phyloP scores from a whole-genome alignment of 2,113 vertebrate genomes.

The Peromyscus polionotus region DNA sequence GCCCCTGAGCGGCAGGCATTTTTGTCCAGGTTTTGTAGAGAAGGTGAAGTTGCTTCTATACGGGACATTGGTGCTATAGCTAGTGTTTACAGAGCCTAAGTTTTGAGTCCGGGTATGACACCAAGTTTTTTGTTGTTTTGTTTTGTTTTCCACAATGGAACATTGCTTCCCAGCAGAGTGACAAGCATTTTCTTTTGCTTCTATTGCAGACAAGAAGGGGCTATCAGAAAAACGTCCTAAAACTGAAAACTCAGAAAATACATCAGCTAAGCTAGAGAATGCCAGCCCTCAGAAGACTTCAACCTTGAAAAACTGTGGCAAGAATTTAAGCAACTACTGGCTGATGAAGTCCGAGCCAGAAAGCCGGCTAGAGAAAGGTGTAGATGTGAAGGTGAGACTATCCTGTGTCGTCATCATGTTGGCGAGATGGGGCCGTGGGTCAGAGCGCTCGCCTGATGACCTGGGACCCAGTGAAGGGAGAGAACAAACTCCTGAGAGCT shows the following conservation, averaged over 20 bases:
- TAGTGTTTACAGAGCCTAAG: background rate
- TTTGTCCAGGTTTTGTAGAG: slow-evolving; percentile 13
- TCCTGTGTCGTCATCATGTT: background rate
- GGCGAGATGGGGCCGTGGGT: background rate
- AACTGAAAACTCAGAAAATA: slow-evolving; percentile 40
- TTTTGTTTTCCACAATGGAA: background rate
- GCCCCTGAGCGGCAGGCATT: background rate
- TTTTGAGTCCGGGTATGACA: slow-evolving; percentile 24
- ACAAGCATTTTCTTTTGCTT: background rate
- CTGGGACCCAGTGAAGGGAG: background rate
- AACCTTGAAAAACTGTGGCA: slow-evolving; percentile 49
- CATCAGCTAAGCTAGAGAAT: slow-evolving; percentile 13
- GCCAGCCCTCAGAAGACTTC: slow-evolving; percentile 15
- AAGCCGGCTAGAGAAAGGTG: slow-evolving; percentile 94
- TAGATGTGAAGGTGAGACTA: slow-evolving; percentile 94
- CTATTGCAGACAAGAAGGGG: slow-evolving; percentile 81
- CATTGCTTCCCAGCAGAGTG: background rate
- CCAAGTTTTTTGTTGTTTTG: background rate
- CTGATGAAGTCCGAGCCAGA: slow-evolving; percentile 99
- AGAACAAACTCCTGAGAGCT: background rate
- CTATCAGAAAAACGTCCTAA: slow-evolving; percentile 82
- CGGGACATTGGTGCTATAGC: background rate
- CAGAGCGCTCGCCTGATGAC: too few relatives aligned
- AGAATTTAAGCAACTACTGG: slow-evolving; percentile 87
- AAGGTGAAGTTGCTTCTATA: background rate